These are phyloP conservation scores for Ectropis grisescens DNA, from an alignment of 1,140 invertebrate species.

Conservation along the genomic window DNA sequence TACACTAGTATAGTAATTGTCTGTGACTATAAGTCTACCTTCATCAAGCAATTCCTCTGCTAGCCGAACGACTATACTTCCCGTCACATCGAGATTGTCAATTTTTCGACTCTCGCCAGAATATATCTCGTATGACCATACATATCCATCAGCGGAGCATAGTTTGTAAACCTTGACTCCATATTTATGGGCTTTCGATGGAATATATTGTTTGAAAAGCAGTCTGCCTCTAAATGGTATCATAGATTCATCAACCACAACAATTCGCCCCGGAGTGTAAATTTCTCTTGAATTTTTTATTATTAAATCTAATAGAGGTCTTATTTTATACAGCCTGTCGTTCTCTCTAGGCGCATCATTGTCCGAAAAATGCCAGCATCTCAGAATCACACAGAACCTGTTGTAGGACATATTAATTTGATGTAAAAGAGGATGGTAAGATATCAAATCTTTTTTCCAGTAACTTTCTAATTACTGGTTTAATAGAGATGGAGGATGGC, in stretches of 20 bases:
- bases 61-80: constrained; percentile 14
- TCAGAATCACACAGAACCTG: constrained; percentile 6
- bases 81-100: constrained; percentile 5
- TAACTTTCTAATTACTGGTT: too few relatives aligned
- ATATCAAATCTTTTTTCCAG: too few relatives aligned
- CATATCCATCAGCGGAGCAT: constrained; percentile 28
- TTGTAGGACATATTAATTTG: constrained; percentile 13
- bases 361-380: constrained; percentile 11
- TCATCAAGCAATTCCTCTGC: constrained; percentile 17
- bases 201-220: constrained; percentile 33
- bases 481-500: too few relatives aligned
- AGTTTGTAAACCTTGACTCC: constrained; percentile 46
- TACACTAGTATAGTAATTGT: constrained; percentile 52
- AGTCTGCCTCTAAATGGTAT: constrained; percentile 42
- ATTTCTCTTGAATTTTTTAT: neutral
- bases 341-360: constrained; percentile 4
- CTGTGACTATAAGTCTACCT: constrained; percentile 37
- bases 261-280: constrained; percentile 26
- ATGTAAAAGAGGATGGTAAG: constrained; percentile 10
- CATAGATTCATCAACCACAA: constrained; percentile 32
- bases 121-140: constrained; percentile 21
- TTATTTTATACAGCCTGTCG: constrained; percentile 9
- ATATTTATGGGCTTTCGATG: constrained; percentile 30
- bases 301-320: constrained; percentile 8
- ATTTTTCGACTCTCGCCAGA: constrained; percentile 12